Percentiles rank a stretch among this genome's conserved stretches.
Conservation (phyloP, 1,140 invertebrate species). For the Patella vulgata region DNA sequence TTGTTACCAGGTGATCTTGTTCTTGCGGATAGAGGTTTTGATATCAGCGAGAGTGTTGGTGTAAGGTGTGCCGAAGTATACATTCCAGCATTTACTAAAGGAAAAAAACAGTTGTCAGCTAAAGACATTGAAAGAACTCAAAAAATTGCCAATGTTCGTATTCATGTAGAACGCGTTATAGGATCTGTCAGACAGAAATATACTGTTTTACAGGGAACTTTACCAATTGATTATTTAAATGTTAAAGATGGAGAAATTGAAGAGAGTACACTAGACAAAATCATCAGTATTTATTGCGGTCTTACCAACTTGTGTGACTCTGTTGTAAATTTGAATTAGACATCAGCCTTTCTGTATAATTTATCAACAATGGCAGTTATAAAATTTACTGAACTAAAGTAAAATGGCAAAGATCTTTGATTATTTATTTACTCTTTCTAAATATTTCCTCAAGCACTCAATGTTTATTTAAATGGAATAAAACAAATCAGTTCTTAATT, state of each 20-base stretch:
- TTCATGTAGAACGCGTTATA: constrained; percentile 54
- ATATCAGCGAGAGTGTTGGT: not conserved
- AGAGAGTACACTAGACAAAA: too few relatives aligned
- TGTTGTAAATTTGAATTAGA: constrained; percentile 1
- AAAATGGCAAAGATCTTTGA: too few relatives aligned
- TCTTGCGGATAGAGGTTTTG: constrained; percentile 30
- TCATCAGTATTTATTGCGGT: constrained; percentile 11
- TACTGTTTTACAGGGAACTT: constrained; percentile 2
- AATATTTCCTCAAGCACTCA: too few relatives aligned
- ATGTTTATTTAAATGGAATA: too few relatives aligned
- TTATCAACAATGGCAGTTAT: too few relatives aligned
- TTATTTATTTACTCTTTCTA: too few relatives aligned
- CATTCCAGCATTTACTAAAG: constrained; percentile 13
- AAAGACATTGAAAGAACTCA: constrained; percentile 33
- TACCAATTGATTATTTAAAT: constrained; percentile 4
- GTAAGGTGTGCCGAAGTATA: constrained; percentile 3
- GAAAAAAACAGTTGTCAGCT: constrained; percentile 12
- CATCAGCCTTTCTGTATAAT: too few relatives aligned
- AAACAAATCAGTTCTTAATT: too few relatives aligned
- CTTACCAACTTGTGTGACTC: constrained; percentile 7
- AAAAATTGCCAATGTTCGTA: constrained; percentile 42
- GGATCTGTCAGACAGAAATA: constrained; percentile 17
- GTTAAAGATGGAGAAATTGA: not conserved
- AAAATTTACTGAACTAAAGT: too few relatives aligned
- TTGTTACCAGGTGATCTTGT: constrained; percentile 17